These are phyloP conservation scores for Malacoraja senta DNA, from an alignment of 2,797 vertebrate genomes.

Conservation along the genomic window DNA sequence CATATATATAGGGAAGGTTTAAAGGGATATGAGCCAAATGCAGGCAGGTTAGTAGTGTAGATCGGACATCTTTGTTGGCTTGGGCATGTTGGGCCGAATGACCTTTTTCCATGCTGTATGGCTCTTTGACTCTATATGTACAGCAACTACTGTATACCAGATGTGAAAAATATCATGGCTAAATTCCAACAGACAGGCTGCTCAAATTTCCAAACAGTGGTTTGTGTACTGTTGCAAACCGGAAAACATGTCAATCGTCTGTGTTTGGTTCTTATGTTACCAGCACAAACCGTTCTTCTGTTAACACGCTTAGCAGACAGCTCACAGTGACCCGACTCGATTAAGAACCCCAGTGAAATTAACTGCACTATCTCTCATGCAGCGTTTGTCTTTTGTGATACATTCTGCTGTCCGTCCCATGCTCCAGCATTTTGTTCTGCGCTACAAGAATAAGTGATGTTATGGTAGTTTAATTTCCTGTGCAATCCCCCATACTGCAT, in stretches of 20 bases:
- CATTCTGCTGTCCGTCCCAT: neutral
- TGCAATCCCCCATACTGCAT: neutral
- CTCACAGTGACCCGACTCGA: neutral
- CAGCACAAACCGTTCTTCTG: neutral
- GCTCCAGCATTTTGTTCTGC: neutral
- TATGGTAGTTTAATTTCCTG: neutral
- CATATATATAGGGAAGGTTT: no score
- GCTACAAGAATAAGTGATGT: neutral
- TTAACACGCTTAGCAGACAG: neutral
- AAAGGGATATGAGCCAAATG: no score
- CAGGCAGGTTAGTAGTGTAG: no score
- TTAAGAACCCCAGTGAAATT: neutral
- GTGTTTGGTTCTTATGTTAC: neutral
- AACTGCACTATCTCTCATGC: neutral
- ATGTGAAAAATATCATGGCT: neutral
- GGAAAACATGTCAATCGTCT: neutral
- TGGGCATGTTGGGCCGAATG: no score
- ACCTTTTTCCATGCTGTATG: no score
- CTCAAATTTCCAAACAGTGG: neutral
- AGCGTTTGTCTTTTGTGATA: neutral
- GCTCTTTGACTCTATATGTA: neutral
- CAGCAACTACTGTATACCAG: neutral
- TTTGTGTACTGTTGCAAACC: neutral
- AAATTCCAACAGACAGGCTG: neutral
- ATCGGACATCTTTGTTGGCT: no score